Evolutionary conservation across 2,888 invertebrate genomes (phyloP), one percentile per base, ranked within the genome.

Genomic region (Lasioglossum figueresi): DNA sequence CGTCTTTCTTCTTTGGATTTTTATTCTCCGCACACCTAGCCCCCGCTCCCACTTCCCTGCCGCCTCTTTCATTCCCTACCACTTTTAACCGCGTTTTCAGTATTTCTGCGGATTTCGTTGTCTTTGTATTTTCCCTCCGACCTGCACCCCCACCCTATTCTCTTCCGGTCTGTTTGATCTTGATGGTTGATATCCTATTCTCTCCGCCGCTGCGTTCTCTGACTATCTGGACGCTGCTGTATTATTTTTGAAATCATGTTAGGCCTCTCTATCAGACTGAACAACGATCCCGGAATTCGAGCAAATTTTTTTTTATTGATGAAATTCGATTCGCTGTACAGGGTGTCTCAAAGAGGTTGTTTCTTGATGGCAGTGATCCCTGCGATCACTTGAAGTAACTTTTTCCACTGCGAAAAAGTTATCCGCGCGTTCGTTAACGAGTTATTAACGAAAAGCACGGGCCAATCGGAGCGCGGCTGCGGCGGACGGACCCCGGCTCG

Each of bases 81-180:
- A 1, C 8, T 34, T 8, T 37, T 37, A 23, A 23, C 68, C 68
- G 37, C 68, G 37, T 72, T 72, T 72, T 23, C 72, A 31, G 19
- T 31, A 48, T 45, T 48, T 72, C 45, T 19, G 48, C 3, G 45
- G 48, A 45, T 27, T 27, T 43, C 43, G 71, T 27, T 71, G 27
- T 71, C 71, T 71, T 71, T 45, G 6, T 40, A 40, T 45, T 71
- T 27, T 27, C 16, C 59, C 37, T 79, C 23, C 70, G 31, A 63
- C 48, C 31, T n/a, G n/a, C 71, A 4, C 19, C 37, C 45, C 45
- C 5, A 16, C 12, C 23, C 10, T 27, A 70, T 70, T 40, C 40
- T 70, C n/a, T 70, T 40, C 70, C 70, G n/a, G 40, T 40, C 70
- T 40, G 40, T 70, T 70, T 70, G n/a, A 70, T 70, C 70, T 40